Conservation (phyloP, 2,113 vertebrate genomes). For the Hypocryptadius cinnamomeus region DNA sequence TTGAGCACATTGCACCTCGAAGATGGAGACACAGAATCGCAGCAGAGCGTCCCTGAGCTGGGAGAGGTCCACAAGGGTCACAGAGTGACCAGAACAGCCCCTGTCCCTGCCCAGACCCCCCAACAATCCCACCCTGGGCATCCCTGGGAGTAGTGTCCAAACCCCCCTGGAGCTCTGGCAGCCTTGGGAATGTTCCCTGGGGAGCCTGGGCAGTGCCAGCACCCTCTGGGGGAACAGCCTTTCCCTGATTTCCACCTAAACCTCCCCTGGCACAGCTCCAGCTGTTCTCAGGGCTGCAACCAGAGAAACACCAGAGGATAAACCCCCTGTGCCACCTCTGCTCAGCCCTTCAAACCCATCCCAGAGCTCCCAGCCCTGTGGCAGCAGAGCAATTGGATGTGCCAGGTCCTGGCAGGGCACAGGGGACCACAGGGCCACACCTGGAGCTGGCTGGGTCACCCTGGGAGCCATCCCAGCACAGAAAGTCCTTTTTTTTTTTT, state of each 20-base stretch:
- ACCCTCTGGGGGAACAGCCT: background rate
- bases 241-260: fast-evolving
- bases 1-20: fast-evolving
- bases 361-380: background rate
- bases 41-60: background rate
- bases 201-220: background rate
- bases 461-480: background rate
- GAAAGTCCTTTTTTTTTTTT: background rate
- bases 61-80: background rate
- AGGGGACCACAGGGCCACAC: background rate
- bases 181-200: background rate
- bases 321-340: background rate
- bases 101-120: background rate
- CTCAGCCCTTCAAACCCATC: background rate
- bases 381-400: fast-evolving
- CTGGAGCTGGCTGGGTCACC: background rate
- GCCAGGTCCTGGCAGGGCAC: background rate
- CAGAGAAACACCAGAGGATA: fast-evolving
- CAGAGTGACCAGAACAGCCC: fast-evolving
- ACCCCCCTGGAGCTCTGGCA: background rate
- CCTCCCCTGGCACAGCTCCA: background rate
- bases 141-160: fast-evolving
- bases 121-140: background rate
- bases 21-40: fast-evolving
- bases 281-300: background rate